Evolutionary conservation across 92 coral and sea anemone species (phyloP), one percentile per base, ranked within the genome.

Genomic region (Anthopleura xanthogrammica): DNA sequence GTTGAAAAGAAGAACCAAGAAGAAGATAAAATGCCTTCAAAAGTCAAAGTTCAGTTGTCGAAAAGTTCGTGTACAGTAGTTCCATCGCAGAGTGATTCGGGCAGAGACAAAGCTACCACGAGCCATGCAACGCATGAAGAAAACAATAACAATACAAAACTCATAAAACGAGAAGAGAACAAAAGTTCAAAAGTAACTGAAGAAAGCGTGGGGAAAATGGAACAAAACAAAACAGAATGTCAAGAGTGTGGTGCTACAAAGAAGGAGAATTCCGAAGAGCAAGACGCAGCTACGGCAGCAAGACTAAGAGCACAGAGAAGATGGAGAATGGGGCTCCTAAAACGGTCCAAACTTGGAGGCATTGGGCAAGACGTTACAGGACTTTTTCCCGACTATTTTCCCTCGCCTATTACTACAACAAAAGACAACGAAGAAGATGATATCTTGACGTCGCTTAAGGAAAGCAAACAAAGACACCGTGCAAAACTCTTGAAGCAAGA

Each of bases 351-450:
- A 71, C 72, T 85, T 16, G 88, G 81, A 48, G 81, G 77, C 29
- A 71, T 85, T 22, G 81, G 80, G 42, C 83, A 74, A 52, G 88
- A 79, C 14, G 83, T 85, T 7, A 74, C 72, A 14, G 81, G 79
- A 20, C 52, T 85, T 17, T 78, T 85, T 48, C 88, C 88, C 13
- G 88, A 85, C n/a, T 85, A 85, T 71, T 85, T 85, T 43, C 88
- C 88, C 3, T 77, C 87, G 76, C 39, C 84, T 68, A 62, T 85
- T 42, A 20, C 76, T 55, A 68, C 75, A 8, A 74, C 54, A 72
- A 39, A 79, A 40, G 68, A 74, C 50, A 78, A 74, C 19, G 80
- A 68, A 77, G 83, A 78, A 41, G 88, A 85, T 43, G 81, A 85
- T 41, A 79, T 71, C 36, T 79, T 79, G 78, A 85, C 70, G 19